Evolutionary conservation across 2,888 invertebrate genomes (phyloP).

Genomic region (Ptychoptera contaminata): DNA sequence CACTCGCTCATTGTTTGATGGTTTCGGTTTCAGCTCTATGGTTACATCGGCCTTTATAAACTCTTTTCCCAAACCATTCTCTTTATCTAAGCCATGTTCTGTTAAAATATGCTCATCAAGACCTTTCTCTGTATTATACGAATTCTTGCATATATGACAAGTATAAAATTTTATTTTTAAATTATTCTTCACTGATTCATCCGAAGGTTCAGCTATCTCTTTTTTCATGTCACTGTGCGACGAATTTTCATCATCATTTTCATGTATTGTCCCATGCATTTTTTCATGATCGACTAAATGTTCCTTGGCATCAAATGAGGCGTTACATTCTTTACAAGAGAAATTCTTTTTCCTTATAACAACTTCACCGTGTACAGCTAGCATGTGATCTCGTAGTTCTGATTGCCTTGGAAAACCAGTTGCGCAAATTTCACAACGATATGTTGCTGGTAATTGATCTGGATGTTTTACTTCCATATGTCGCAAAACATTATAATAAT

Average conservation of each 20-base stretch:
- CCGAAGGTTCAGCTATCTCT: no score
- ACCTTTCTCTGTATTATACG: slow-evolving; percentile 7
- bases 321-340: slow-evolving; percentile 8
- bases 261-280: no score
- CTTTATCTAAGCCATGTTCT: slow-evolving; percentile 7
- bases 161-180: slow-evolving; percentile 7
- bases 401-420: slow-evolving; percentile 29
- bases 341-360: slow-evolving; percentile 16
- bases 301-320: slow-evolving; percentile 9
- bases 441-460: slow-evolving; percentile 29
- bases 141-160: slow-evolving; percentile 7
- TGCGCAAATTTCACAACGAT: slow-evolving; percentile 28
- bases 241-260: no score
- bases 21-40: slow-evolving; percentile 1
- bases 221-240: no score
- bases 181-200: slow-evolving; percentile 1
- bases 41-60: no score
- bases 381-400: slow-evolving; percentile 29
- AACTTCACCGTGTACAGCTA: slow-evolving; percentile 23
- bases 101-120: slow-evolving; percentile 8
- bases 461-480: slow-evolving; percentile 33
- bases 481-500: slow-evolving; percentile 30
- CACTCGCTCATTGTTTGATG: no score
- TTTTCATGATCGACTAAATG: slow-evolving; percentile 9
- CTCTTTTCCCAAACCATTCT: neutral